Conservation (phyloP, 1,140 invertebrate species). For the Pseudomyrmex sp. region DNA sequence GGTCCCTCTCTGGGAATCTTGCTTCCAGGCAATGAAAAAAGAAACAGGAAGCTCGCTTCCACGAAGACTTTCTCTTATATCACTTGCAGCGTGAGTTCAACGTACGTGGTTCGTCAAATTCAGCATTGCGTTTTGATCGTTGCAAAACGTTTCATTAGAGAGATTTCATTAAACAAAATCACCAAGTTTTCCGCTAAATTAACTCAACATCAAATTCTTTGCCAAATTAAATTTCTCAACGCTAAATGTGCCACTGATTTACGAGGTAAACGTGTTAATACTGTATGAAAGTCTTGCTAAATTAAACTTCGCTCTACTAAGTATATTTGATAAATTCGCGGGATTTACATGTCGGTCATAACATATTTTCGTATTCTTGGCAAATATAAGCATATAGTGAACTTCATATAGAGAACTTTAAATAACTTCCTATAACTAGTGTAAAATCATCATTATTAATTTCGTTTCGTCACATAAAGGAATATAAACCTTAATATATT, state of each 20-base stretch:
- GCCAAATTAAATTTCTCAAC: conserved; percentile 18
- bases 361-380: background rate
- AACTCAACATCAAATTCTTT: conserved; percentile 1
- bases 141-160: too few relatives aligned
- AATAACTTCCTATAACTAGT: background rate
- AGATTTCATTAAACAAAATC: too few relatives aligned
- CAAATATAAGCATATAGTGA: background rate
- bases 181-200: background rate
- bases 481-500: too few relatives aligned
- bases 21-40: conserved; percentile 24
- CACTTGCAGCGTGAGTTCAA: conserved; percentile 2
- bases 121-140: too few relatives aligned
- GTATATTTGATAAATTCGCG: background rate
- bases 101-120: background rate
- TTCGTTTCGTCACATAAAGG: background rate
- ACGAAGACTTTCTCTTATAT: background rate
- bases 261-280: background rate
- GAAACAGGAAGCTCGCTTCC: conserved; percentile 5
- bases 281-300: background rate
- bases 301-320: background rate
- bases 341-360: background rate
- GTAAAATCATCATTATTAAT: background rate
- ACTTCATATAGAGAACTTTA: background rate
- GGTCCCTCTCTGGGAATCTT: conserved; percentile 7
- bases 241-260: background rate